Evolutionary conservation across 2,113 vertebrate species (phyloP).

Genomic region (Rissa tridactyla): DNA sequence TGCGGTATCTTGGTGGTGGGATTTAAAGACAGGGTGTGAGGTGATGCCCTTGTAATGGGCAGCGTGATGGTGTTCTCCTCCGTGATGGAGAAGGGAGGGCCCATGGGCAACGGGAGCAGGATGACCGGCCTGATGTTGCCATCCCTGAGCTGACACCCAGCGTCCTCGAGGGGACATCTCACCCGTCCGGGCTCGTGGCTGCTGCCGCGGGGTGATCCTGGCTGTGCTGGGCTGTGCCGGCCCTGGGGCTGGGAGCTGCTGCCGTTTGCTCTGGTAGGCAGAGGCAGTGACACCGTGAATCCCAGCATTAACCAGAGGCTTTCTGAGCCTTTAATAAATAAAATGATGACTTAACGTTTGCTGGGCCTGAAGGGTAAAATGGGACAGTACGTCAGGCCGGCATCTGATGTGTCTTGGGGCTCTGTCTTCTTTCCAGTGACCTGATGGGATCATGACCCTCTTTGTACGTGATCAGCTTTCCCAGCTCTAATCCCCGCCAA

Average conservation of each 20-base stretch:
- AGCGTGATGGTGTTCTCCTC: not conserved
- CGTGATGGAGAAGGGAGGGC: rapidly evolving
- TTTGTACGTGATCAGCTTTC: conserved; percentile 44
- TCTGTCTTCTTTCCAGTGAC: conserved; percentile 32
- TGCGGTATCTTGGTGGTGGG: not conserved
- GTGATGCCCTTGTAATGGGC: rapidly evolving
- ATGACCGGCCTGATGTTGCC: rapidly evolving
- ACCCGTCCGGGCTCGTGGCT: not conserved
- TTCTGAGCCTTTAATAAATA: conserved; percentile 34
- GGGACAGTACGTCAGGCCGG: not conserved
- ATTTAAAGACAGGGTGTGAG: not conserved
- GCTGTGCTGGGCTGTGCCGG: rapidly evolving
- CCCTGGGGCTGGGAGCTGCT: not conserved
- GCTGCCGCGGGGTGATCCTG: rapidly evolving
- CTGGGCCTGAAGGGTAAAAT: conserved; percentile 23
- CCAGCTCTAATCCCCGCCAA: conserved; percentile 17
- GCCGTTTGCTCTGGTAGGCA: rapidly evolving
- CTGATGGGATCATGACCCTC: conserved; percentile 51
- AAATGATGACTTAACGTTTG: not conserved
- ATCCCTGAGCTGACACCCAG: not conserved
- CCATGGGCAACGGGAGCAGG: rapidly evolving
- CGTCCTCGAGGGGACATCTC: not conserved
- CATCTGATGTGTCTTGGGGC: conserved; percentile 22
- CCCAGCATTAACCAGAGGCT: not conserved
- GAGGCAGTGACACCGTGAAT: not conserved